Percentiles rank a stretch among this genome's conserved stretches.
phyloP scores from a whole-genome alignment of 2,888 invertebrate species.

The Sicus ferrugineus region DNA sequence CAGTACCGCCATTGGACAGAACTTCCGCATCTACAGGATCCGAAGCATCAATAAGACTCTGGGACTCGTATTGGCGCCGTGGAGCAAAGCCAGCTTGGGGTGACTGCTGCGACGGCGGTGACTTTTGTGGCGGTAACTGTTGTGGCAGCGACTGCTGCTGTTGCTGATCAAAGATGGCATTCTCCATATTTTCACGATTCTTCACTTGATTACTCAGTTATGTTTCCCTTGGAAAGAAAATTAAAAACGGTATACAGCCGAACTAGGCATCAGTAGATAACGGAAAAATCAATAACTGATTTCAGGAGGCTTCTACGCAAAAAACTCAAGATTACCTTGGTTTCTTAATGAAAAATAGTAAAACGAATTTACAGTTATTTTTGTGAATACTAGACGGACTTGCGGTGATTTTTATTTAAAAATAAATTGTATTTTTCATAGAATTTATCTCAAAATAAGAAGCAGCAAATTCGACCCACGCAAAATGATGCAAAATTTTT shows the following conservation, averaged over 20 bases:
- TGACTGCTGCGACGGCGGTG: too few relatives aligned
- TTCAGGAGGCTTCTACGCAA: too few relatives aligned
- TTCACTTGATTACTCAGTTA: slow-evolving; percentile 34
- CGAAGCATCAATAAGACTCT: too few relatives aligned
- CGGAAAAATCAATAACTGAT: slow-evolving; percentile 40
- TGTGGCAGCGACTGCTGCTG: slow-evolving; percentile 42
- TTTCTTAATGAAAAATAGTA: not conserved
- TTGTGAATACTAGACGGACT: slow-evolving; percentile 42
- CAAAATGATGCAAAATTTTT: slow-evolving; percentile 21
- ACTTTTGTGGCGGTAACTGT: too few relatives aligned
- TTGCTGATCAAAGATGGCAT: slow-evolving; percentile 30
- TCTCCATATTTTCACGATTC: slow-evolving; percentile 42
- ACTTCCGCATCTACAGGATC: slow-evolving; percentile 35
- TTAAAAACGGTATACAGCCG: slow-evolving; percentile 34
- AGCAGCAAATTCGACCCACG: slow-evolving; percentile 55
- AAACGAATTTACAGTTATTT: not conserved
- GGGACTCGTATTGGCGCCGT: slow-evolving; percentile 60
- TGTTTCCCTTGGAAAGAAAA: slow-evolving; percentile 40
- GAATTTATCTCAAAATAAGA: slow-evolving; percentile 62
- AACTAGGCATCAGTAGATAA: slow-evolving; percentile 13
- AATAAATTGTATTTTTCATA: slow-evolving; percentile 57
- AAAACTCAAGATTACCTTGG: not conserved
- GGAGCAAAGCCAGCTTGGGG: slow-evolving; percentile 59
- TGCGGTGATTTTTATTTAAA: slow-evolving; percentile 61
- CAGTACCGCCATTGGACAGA: slow-evolving; percentile 45